Base-by-base conservation (phyloP, 2,888 invertebrate species). In the Sialis fuliginosa region DNA sequence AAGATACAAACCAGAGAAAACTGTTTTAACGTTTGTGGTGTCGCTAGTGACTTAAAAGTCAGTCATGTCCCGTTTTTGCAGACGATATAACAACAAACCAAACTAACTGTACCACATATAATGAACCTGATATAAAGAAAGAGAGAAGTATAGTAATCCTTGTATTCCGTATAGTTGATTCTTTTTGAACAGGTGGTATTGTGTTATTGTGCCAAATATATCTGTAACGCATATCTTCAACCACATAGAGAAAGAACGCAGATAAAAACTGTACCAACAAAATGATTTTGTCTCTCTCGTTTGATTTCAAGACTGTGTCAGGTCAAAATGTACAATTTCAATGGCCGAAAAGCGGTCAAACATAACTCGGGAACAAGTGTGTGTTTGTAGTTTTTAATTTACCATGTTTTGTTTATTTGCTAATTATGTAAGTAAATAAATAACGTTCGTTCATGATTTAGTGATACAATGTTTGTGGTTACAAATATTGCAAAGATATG, bases 281-380 rank as follows among this genome's bases (percentile, higher is more conserved):
- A 22, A 22, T 22, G 22, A 22, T 22, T 22, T 22, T 22, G 22
- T 22, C 22, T 22, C 22, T 22, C 22, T 22, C 22, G 22, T 22
- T 22, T 22, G 22, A 2, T 22, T 22, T 22, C 22, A 22, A 22
- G 22, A 22, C 22, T 22, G 22, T 12, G 56, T 57, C 63, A 62
- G 64, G 64, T 65, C 65, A 64, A 62, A 61, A 64, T 61, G 64
- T 13, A 45, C 39, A 39, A 45, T 39, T 47, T 34, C 65, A 65
- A 64, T 62, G 64, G 62, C 63, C 62, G 64, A 63, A 65, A 65
- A 65, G 65, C 65, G 65, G 66, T 65, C 65, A 65, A 62, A 58
- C 62, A 47, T 48, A 42, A 42, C 42, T 47, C 10, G 33, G 42
- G 47, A 30, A 45, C 45, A 39, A 45, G 47, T 47, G 47, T 45